Base-by-base conservation (phyloP, 2,888 invertebrate species). In the Herminia tarsipennalis region DNA sequence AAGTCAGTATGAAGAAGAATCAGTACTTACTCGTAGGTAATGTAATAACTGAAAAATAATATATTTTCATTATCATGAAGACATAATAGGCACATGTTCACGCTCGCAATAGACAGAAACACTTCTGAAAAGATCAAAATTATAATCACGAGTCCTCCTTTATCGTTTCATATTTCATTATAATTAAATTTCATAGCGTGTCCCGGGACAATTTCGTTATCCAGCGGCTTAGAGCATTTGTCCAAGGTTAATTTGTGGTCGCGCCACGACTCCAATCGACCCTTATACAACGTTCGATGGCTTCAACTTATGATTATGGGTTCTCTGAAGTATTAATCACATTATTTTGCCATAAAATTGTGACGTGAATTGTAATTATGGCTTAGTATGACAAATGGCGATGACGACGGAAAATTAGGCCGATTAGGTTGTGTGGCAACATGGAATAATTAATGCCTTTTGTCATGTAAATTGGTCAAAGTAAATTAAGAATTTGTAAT, bases 181-280 rank as follows among this genome's bases (percentile, higher is more conserved):
- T 49, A 45, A 61, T 55, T 51, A 55, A 50, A 49, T 56, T 52
- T 32, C 44, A 42, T 39, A 6, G 64, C 59, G 46, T 63, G 63
- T 39, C 22, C 48, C 27, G 28, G 47, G 44, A 45, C 41, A 54
- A 50, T 66, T 63, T 45, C 27, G 27, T 56, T 49, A 49, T 40
- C 48, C 54, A 36, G 8, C 8, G 45, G 33, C 39, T 30, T 28
- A 17, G 4, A 22, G 18, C 37, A 39, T 56, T 50, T 56, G 36
- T 30, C 29, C 55, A 50, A 58, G 50, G 55, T 48, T 50, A 52
- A 39, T 54, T 37, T 28, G 35, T 38, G 32, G 40, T 41, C 16
- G 30, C 43, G 29, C 20, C 41, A 27, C 22, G 30, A 40, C 28
- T 28, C 14, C 25, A 6, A 12, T 25, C 28, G 40, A 45, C 50